phyloP scores from a whole-genome alignment of 2,113 vertebrate species.

The Poeciliopsis occidentalis region DNA sequence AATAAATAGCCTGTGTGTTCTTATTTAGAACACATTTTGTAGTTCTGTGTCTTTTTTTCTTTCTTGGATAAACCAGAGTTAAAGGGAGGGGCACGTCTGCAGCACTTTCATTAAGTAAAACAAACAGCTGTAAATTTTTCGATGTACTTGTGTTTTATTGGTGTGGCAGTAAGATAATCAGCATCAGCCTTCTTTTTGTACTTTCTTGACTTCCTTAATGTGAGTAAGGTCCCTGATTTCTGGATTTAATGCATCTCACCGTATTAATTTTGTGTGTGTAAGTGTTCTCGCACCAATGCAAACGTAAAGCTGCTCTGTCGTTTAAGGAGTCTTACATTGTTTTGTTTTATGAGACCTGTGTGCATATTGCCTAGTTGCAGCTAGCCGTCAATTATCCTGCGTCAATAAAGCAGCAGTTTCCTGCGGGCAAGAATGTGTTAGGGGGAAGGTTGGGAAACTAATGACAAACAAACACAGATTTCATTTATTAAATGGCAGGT shows the following conservation, averaged over 20 bases:
- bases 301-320: neutral
- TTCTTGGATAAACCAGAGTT: neutral
- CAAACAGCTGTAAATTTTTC: neutral
- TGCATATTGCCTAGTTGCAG: neutral
- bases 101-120: neutral
- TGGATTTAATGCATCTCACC: neutral
- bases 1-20: neutral
- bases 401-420: slow-evolving; percentile 53
- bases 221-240: neutral
- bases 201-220: neutral
- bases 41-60: neutral
- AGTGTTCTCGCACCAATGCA: too few relatives aligned
- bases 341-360: slow-evolving; percentile 1
- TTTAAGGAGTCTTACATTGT: neutral
- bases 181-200: neutral
- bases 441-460: neutral
- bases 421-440: slow-evolving; percentile 38
- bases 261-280: neutral
- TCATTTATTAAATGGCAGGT: neutral
- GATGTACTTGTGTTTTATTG: too few relatives aligned
- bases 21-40: neutral
- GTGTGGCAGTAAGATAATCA: neutral
- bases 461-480: neutral
- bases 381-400: neutral
- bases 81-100: neutral